Evolutionary conservation across 1,140 invertebrate genomes (phyloP).

Genomic region (Phymastichus coffea): DNA sequence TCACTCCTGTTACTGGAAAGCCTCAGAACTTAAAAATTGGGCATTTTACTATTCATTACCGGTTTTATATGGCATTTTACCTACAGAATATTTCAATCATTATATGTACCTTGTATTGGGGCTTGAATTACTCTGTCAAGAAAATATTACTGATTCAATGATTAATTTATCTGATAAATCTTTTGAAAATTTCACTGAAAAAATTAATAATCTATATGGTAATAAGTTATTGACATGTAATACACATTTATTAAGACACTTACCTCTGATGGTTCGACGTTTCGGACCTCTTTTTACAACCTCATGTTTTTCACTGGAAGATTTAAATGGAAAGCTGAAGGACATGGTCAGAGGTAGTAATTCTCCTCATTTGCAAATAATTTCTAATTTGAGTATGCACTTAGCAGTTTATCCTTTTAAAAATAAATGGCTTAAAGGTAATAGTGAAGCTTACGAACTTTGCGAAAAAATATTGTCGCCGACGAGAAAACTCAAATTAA

Average conservation of each 20-base stretch:
- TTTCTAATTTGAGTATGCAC: too few species aligned
- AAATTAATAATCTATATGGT: slow-evolving; percentile 7
- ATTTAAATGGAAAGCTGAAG: slow-evolving; percentile 15
- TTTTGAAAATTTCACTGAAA: background rate
- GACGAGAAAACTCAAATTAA: too few species aligned
- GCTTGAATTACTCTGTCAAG: slow-evolving; percentile 1
- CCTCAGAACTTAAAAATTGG: slow-evolving; percentile 9
- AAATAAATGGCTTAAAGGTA: too few species aligned
- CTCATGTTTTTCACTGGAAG: slow-evolving; percentile 3
- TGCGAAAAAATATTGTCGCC: too few species aligned
- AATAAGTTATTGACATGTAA: slow-evolving; percentile 11
- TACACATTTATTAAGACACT: slow-evolving; percentile 15
- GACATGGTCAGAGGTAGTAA: too few species aligned
- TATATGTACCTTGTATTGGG: slow-evolving; percentile 5
- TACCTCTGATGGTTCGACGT: slow-evolving; percentile 5
- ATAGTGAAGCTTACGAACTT: too few species aligned
- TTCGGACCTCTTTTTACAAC: slow-evolving; percentile 18
- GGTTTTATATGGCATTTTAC: slow-evolving; percentile 13
- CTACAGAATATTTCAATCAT: slow-evolving; percentile 15
- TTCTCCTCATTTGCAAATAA: too few species aligned
- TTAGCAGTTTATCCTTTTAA: too few species aligned
- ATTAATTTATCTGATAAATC: background rate
- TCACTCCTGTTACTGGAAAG: slow-evolving; percentile 15
- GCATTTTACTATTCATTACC: slow-evolving; percentile 12
- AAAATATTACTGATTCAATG: background rate